Evolutionary conservation across 1,140 invertebrate genomes (phyloP).

Genomic region (Heliconius hermathena): DNA sequence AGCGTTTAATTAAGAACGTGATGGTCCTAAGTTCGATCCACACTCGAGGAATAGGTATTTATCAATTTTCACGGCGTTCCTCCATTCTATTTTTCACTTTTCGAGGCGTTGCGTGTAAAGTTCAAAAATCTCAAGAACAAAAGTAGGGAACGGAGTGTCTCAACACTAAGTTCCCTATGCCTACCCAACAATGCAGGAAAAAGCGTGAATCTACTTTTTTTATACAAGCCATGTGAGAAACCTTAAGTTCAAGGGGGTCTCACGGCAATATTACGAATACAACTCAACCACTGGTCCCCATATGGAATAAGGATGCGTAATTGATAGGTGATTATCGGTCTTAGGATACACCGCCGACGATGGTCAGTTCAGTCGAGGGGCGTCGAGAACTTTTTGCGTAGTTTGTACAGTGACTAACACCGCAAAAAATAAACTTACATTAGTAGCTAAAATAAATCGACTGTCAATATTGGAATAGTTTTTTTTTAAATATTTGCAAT

Average conservation of each 20-base stretch:
- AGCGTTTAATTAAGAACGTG: too few relatives aligned
- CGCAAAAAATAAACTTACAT: not conserved
- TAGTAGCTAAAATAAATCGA: conserved; percentile 2
- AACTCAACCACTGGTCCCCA: not conserved
- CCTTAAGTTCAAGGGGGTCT: not conserved
- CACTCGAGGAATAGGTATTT: too few relatives aligned
- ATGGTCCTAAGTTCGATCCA: too few relatives aligned
- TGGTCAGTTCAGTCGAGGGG: not conserved
- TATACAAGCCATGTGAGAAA: conserved; percentile 1
- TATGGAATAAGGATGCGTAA: conserved; percentile 11
- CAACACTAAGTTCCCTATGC: too few relatives aligned
- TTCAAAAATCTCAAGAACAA: too few relatives aligned
- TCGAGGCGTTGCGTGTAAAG: too few relatives aligned
- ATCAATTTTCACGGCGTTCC: too few relatives aligned
- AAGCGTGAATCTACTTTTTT: not conserved
- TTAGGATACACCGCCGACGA: conserved; percentile 7
- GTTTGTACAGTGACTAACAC: not conserved
- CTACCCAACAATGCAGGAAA: too few relatives aligned
- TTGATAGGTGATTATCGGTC: conserved; percentile 15
- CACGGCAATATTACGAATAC: conserved; percentile 2
- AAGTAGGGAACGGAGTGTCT: too few relatives aligned
- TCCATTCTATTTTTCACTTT: too few relatives aligned
- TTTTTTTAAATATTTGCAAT: not conserved
- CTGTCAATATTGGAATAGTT: conserved; percentile 13
- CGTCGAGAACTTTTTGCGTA: conserved; percentile 4